Conservation (phyloP, 2,113 vertebrate species). For the Zosterops hypoxanthus region DNA sequence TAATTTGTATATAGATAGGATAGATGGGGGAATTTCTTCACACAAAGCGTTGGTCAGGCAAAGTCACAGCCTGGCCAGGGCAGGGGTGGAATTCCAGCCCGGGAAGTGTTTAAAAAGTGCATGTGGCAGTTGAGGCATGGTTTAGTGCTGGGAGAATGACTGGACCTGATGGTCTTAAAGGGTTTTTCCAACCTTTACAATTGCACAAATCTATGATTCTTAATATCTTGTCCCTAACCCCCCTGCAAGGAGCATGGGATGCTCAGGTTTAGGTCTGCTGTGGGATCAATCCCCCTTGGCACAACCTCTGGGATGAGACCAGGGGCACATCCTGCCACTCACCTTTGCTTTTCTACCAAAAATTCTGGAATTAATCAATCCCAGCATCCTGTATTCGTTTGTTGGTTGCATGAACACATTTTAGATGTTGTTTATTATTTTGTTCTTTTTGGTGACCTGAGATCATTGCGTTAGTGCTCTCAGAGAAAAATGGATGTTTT, state of each 20-base stretch:
- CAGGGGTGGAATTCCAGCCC: neutral
- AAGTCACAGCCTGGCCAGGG: neutral
- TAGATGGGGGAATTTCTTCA: neutral
- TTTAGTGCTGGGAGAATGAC: neutral
- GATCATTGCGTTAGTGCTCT: fast-evolving
- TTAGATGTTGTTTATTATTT: fast-evolving
- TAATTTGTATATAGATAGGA: neutral
- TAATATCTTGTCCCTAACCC: neutral
- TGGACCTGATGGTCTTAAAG: no score
- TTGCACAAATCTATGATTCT: neutral
- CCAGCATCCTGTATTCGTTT: no score
- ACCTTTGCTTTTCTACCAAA: neutral
- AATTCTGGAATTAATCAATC: neutral
- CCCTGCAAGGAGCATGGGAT: neutral
- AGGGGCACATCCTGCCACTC: fast-evolving
- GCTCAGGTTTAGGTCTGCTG: neutral
- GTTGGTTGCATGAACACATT: neutral
- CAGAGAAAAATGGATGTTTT: neutral
- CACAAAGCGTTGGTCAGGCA: no score
- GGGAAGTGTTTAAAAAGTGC: neutral
- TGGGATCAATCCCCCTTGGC: neutral
- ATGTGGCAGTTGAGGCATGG: neutral
- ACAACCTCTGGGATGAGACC: neutral
- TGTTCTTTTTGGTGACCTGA: neutral
- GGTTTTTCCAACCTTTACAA: neutral